These are phyloP conservation scores for Drosophila nr. perissopoda DNA, from an alignment of 2,888 invertebrate species.

Conservation along the genomic window DNA sequence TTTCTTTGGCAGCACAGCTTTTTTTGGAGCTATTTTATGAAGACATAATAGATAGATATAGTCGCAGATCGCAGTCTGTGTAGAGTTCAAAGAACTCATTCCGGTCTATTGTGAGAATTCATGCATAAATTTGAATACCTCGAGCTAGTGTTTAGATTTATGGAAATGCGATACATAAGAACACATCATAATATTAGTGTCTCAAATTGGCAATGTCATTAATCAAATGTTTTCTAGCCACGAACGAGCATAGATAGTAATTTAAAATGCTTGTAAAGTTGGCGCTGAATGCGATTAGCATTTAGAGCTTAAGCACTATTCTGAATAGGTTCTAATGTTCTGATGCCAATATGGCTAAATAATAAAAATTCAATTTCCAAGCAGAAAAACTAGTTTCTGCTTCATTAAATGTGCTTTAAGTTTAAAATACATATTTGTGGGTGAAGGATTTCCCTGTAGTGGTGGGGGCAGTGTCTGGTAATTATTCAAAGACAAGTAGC, in stretches of 20 bases:
- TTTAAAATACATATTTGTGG: conserved; percentile 9
- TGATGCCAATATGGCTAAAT: conserved; percentile 2
- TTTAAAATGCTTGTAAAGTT: conserved; percentile 21
- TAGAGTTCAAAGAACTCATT: conserved; percentile 75
- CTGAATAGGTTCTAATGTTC: neutral
- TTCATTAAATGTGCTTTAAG: neutral
- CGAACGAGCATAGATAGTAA: conserved; percentile 8
- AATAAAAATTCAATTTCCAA: neutral
- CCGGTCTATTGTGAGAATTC: conserved; percentile 70
- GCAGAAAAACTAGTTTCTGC: neutral
- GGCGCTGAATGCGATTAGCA: conserved; percentile 56
- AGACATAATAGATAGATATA: conserved; percentile 74
- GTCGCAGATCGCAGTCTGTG: conserved; percentile 41
- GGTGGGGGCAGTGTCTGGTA: neutral
- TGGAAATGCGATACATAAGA: conserved; percentile 59
- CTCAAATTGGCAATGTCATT: conserved; percentile 63
- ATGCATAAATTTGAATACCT: conserved; percentile 70
- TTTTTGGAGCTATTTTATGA: conserved; percentile 58
- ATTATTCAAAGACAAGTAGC: conserved; percentile 7
- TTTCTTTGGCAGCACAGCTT: conserved; percentile 68
- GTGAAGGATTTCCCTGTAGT: conserved; percentile 1
- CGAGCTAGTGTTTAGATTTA: conserved; percentile 59
- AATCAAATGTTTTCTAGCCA: conserved; percentile 50
- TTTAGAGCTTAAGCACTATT: conserved; percentile 14
- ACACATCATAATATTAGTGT: conserved; percentile 49